Conservation (phyloP, 2,888 invertebrate genomes). For the Trisateles emortualis region DNA sequence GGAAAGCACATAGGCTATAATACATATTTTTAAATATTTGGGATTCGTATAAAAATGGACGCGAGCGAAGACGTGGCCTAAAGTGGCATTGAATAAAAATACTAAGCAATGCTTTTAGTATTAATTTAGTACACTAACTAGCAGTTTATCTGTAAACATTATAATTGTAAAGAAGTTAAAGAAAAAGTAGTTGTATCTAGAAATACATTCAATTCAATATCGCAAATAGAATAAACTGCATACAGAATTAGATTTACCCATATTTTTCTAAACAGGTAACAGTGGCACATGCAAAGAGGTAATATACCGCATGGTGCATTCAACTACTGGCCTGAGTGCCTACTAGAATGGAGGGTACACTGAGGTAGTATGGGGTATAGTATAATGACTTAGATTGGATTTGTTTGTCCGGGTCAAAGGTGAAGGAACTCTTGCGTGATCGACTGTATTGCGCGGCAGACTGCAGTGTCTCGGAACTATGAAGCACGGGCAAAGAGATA, state of each 20-base stretch:
- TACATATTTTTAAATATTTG: too few relatives aligned
- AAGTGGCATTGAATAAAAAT: too few relatives aligned
- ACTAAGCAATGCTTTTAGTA: too few relatives aligned
- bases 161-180: too few relatives aligned
- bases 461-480: conserved; percentile 71
- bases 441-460: conserved; percentile 62
- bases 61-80: too few relatives aligned
- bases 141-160: too few relatives aligned
- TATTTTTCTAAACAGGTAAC: conserved; percentile 3
- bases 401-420: conserved; percentile 76
- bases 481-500: conserved; percentile 39
- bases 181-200: too few relatives aligned
- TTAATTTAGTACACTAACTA: too few relatives aligned
- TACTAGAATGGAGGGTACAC: conserved; percentile 38
- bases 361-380: conserved; percentile 19
- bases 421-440: conserved; percentile 80
- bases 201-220: not conserved
- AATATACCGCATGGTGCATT: conserved; percentile 49
- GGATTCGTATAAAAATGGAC: too few relatives aligned
- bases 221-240: not conserved
- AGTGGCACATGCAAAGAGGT: conserved; percentile 36
- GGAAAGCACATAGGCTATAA: too few relatives aligned
- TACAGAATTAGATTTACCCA: not conserved
- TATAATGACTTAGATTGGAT: conserved; percentile 59
- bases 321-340: conserved; percentile 38